Base-by-base conservation (phyloP, 1,140 invertebrate species). In the Heliconius melpomene region DNA sequence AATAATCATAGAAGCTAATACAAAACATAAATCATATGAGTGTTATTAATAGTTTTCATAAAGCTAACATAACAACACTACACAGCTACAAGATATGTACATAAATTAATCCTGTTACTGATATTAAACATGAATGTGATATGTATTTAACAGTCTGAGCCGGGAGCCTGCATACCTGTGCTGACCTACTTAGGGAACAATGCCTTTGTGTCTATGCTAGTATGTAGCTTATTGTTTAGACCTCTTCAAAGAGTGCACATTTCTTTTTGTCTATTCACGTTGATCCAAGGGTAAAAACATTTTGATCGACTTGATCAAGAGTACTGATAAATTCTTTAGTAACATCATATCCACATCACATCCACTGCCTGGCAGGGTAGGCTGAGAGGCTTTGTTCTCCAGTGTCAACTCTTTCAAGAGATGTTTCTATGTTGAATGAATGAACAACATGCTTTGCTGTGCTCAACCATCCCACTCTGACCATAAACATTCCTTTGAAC, bases 171-270 rank as follows among this genome's bases (percentile, higher is more conserved):
- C 60, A 32, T 70, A 77, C 75, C 26, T 46, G 75, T n/a, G 23
- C 40, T 75, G 60, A 77, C 75, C 75, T 77, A 77, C 75, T 70
- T 77, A 71, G 60, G 57, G 60, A 77, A 70, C 75, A 77, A 77
- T 77, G 75, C 46, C 66, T 71, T 77, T 71, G 66, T 77, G 60
- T 71, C 26, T 76, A 26, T 71, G 57, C 75, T 40, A 70, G 75
- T 77, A 32, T 76, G 60, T 70, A 57, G 38, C 13, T 77, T 66
- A 70, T 70, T 70, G 75, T 77, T 60, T 57, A 57, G 29, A 36
- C 32, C 36, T 77, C n/a, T 66, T 29, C 26, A 26, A 66, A 66
- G 13, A 75, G 32, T 8, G 20, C n/a, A 57, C 50, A 66, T 66
- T 23, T 60, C 50, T 29, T 66, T 66, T 66, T 66, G 60, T 66